A percentile compares a stretch with the other conserved stretches of the same genome.
These are phyloP conservation scores for Proteles cristata DNA, from an alignment of 2,113 vertebrate species.

Conservation along the genomic window DNA sequence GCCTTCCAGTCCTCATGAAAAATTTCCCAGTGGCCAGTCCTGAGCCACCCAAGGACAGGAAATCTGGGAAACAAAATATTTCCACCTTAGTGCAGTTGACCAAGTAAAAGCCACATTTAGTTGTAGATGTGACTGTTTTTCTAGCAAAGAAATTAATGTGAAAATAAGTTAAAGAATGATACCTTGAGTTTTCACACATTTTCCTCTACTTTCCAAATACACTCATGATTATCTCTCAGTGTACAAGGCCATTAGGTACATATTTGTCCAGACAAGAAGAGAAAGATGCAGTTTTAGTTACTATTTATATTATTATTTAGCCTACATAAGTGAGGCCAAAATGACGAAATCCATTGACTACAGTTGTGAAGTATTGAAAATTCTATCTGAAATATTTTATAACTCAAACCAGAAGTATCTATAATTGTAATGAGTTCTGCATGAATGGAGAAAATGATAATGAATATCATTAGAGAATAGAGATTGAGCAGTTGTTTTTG, in stretches of 20 bases:
- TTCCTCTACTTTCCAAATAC: not conserved
- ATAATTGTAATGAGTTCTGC: constrained; percentile 61
- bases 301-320: constrained; percentile 11
- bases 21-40: not conserved
- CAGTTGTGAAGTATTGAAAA: constrained; percentile 50
- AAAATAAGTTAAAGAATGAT: constrained; percentile 16
- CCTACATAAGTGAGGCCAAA: not conserved
- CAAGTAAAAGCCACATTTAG: not conserved
- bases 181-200: not conserved
- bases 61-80: not conserved
- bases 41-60: not conserved
- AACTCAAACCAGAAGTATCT: constrained; percentile 15
- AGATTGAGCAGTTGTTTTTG: constrained; percentile 29
- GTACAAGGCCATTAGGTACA: not conserved
- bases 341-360: constrained; percentile 34
- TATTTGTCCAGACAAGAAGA: not conserved
- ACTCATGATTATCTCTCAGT: not conserved
- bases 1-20: not conserved
- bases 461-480: constrained; percentile 53
- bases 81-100: not conserved
- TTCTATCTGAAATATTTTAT: constrained; percentile 49
- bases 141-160: not conserved
- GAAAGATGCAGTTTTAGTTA: constrained; percentile 2
- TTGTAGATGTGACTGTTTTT: not conserved
- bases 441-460: constrained; percentile 58